A percentile compares a stretch with the other conserved stretches of the same genome.
Conservation (phyloP, 2,888 invertebrate genomes). For the Macaria liturata region DNA sequence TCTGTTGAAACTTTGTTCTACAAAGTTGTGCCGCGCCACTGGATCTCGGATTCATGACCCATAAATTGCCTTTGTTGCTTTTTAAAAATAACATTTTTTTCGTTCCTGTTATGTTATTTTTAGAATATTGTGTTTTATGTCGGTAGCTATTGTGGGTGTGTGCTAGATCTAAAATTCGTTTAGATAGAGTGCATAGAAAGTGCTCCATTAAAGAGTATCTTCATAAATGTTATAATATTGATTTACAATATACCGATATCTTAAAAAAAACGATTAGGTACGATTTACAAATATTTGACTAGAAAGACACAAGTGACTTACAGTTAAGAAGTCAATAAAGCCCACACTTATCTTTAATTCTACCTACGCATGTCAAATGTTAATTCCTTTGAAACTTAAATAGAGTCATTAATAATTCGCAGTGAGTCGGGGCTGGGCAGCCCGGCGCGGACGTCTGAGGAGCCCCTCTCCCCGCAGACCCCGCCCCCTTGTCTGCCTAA, state of each 20-base stretch:
- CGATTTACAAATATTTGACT: no score
- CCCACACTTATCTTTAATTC: neutral
- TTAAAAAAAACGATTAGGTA: no score
- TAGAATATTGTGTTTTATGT: neutral
- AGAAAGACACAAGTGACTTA: no score
- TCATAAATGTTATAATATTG: no score
- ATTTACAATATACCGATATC: no score
- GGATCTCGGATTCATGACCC: conserved; percentile 15
- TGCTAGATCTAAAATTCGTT: no score
- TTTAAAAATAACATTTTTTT: conserved; percentile 8
- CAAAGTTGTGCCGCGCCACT: conserved; percentile 15
- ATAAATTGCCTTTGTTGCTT: conserved; percentile 16
- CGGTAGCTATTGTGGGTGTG: no score
- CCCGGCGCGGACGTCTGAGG: conserved; percentile 71
- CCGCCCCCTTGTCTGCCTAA: conserved; percentile 51
- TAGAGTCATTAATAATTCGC: conserved; percentile 10
- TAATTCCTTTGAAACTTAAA: conserved; percentile 17
- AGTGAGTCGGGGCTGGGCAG: conserved; percentile 78
- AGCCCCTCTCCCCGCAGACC: conserved; percentile 66
- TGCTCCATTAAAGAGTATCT: no score
- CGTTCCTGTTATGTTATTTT: conserved; percentile 1
- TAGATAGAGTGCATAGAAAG: no score
- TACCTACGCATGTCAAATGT: conserved; percentile 7
- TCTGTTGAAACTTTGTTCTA: conserved; percentile 23
- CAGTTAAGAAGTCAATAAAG: no score